Base-by-base conservation (phyloP, 2,797 vertebrate species). In the Leptodactylus fallax region DNA sequence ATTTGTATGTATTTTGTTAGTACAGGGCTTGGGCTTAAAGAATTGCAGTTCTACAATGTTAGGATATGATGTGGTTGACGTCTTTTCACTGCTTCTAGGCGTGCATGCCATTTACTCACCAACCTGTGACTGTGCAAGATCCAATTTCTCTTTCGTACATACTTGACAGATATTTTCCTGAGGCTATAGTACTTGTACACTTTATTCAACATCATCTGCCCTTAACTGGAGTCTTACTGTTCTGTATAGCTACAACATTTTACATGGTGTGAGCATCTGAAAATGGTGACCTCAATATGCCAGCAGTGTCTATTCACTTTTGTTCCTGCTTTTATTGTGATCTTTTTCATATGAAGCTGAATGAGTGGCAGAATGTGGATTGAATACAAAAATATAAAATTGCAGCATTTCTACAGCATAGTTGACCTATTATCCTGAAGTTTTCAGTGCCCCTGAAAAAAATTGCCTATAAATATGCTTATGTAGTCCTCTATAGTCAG, bases 281-380 rank as follows among this genome's bases (percentile, higher is more conserved):
- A 60, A 60, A 80, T 61, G 4, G 56, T 80, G 78, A 36, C 55
- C 78, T 80, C 78, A 80, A 45, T 80, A 61, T 60, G 53, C 77
- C 77, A 60, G 23, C 23, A 36, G 25, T 58, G 19, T 79, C 78
- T 19, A 6, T 25, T n/a, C 72, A n/a, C 72, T 51, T 49, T 49
- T 67, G 61, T 60, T n/a, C 14, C 58, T 67, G 47, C 61, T 65
- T 63, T 49, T 65, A n/a, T 65, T 80, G 55, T 23, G 36, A 47
- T 53, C 63, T 12, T 3, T 67, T 67, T 25, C 23, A 19, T 83
- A 11, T 36, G 25, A 83, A 27, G 0, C 13, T n/a, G 17, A 58
- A 21, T 45, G n/a, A 84, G 25, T 61, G 67, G 7, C 69, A 17
- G 55, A 72, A 76, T 56, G 21, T 23, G 51, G 49, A 72, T 55